These are phyloP conservation scores for Nemoura dubitans DNA, from an alignment of 2,888 invertebrate species.

Conservation along the genomic window DNA sequence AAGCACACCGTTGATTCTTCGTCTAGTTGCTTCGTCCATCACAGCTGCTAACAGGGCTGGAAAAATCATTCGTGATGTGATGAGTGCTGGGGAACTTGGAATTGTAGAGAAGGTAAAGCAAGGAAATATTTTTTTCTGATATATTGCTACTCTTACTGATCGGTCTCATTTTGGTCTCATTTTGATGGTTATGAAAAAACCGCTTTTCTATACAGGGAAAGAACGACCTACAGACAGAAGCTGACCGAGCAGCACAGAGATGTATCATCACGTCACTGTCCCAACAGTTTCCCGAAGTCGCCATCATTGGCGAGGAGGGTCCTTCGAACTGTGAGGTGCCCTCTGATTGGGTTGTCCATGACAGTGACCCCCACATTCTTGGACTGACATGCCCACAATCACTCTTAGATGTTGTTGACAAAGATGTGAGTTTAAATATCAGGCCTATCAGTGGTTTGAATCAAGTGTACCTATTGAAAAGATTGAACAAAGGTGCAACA, in stretches of 20 bases:
- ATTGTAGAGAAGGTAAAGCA: slow-evolving; percentile 85
- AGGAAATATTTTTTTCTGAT: neutral
- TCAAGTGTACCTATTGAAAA: no score
- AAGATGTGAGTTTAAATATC: slow-evolving; percentile 67
- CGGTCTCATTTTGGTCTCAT: no score
- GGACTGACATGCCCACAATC: slow-evolving; percentile 73
- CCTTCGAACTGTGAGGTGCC: slow-evolving; percentile 71
- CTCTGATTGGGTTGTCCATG: slow-evolving; percentile 80
- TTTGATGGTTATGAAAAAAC: no score
- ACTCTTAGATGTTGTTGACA: slow-evolving; percentile 71
- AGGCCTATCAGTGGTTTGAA: neutral
- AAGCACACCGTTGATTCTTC: slow-evolving; percentile 71
- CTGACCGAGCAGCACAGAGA: slow-evolving; percentile 93
- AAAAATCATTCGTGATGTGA: slow-evolving; percentile 88
- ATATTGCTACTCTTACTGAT: no score
- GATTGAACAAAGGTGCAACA: no score
- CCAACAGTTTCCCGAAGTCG: slow-evolving; percentile 82
- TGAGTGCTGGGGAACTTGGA: slow-evolving; percentile 87
- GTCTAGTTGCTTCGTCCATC: slow-evolving; percentile 80
- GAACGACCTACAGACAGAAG: slow-evolving; percentile 97
- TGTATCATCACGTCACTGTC: slow-evolving; percentile 91
- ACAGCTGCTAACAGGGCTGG: slow-evolving; percentile 85
- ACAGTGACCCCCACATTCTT: slow-evolving; percentile 74
- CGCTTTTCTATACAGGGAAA: slow-evolving; percentile 68
- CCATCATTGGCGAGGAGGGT: slow-evolving; percentile 93